Base-by-base conservation (phyloP, 1,140 invertebrate species). In the Eueides isabella region DNA sequence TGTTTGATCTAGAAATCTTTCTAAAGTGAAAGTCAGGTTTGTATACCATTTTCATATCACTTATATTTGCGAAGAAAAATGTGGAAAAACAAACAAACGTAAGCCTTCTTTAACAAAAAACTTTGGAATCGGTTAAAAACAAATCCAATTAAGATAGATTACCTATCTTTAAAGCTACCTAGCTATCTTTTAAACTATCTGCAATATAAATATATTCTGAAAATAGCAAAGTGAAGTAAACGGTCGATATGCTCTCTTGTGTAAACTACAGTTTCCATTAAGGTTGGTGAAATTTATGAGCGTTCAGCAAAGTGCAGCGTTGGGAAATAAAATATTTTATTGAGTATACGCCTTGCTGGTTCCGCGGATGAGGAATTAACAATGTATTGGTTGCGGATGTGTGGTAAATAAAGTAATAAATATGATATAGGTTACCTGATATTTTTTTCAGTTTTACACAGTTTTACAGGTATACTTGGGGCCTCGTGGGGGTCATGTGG, bases 231-330 rank as follows among this genome's bases (percentile, higher is more conserved):
- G 19, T 26, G 23, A 55, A 55, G 48, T 14, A 12, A 55, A 55
- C 48, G 48, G 11, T 55, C 23, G 48, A 55, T 55, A n/a, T 26
- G 19, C 41, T n/a, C 48, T 55, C 48, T 26, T 12, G 48, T 55
- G 48, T 55, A 55, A 55, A 55, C 48, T 55, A 23, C 48, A 55
- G 48, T 26, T 55, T 26, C 48, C 48, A 55, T 55, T 55, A 55
- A 55, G 23, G 48, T 19, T 55, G n/a, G 9, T 23, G 19, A 55
- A 55, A 55, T 55, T 55, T 55, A 55, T 55, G 48, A 55, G 48
- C 48, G 48, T 26, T 55, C 23, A 26, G 48, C 19, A 26, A 26
- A 55, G 48, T 55, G 48, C 48, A 12, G 48, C 48, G 23, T 55
- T 55, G 23, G 48, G 23, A 55, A 55, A 26, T 26, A 23, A 55